phyloP scores from a whole-genome alignment of 2,797 vertebrate species.

The Ficedula albicollis region DNA sequence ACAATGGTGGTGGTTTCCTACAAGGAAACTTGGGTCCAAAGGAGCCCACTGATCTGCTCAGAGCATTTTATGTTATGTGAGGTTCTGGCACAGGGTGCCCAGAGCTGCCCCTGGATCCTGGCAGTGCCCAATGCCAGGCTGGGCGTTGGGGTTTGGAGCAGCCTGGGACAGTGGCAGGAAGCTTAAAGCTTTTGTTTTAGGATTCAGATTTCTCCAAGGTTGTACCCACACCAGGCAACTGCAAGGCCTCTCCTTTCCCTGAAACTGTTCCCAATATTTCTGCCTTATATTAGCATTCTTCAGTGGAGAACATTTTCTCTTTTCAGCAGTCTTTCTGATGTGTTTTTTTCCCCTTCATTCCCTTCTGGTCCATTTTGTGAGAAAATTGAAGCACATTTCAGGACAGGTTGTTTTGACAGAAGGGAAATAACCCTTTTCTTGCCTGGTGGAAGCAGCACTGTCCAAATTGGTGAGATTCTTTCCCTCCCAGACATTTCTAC shows the following conservation, averaged over 20 bases:
- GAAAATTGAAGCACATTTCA: neutral
- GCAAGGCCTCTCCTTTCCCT: neutral
- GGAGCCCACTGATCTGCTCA: neutral
- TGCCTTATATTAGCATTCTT: neutral
- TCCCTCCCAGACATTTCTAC: neutral
- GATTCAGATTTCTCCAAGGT: neutral
- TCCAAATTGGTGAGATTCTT: neutral
- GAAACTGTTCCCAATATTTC: neutral
- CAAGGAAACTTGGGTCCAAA: neutral
- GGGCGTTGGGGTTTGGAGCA: neutral
- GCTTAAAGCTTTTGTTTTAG: neutral
- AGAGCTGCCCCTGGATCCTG: neutral
- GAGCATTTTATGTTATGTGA: rapidly evolving
- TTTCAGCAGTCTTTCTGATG: neutral
- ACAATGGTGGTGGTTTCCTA: neutral
- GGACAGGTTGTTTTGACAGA: neutral
- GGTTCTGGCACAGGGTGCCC: neutral
- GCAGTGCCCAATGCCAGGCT: neutral
- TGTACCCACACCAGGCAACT: neutral
- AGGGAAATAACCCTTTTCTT: neutral
- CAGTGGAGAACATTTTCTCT: neutral
- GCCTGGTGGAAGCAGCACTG: neutral
- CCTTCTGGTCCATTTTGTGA: neutral
- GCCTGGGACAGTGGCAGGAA: neutral
- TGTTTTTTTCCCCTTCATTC: neutral